Percentiles rank a stretch among this genome's conserved stretches.
Conservation (phyloP, 2,888 invertebrate species). For the Eristalis intricaria region DNA sequence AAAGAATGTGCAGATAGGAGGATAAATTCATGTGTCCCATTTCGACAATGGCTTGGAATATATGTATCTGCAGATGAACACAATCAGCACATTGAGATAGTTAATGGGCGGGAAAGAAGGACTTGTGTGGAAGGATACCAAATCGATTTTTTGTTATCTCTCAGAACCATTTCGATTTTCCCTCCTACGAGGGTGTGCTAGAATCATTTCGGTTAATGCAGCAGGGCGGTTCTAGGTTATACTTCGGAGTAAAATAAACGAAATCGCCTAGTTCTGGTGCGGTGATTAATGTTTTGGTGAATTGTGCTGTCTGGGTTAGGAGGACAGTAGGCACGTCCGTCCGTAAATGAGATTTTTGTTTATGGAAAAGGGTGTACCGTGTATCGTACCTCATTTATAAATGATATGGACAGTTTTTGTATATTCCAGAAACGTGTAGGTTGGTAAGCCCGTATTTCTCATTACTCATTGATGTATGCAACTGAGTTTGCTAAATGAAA, state of each 20-base stretch:
- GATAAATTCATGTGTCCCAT: background rate
- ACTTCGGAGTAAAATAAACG: background rate
- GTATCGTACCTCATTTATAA: background rate
- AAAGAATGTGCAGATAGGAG: background rate
- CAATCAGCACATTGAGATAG: conserved; percentile 37
- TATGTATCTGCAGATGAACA: conserved; percentile 25
- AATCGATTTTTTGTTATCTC: conserved; percentile 33
- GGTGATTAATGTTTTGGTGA: conserved; percentile 33
- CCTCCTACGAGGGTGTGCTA: conserved; percentile 1
- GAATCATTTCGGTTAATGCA: conserved; percentile 23
- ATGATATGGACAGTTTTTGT: background rate
- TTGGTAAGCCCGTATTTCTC: no score
- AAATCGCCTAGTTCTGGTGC: conserved; percentile 24
- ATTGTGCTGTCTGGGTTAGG: conserved; percentile 6
- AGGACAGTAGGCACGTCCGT: background rate
- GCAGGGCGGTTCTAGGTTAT: background rate
- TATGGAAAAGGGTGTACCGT: conserved; percentile 5
- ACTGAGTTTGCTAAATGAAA: no score
- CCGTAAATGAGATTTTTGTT: background rate
- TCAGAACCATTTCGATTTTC: background rate
- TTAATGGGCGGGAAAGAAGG: conserved; percentile 13
- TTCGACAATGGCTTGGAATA: background rate
- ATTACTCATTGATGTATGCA: no score
- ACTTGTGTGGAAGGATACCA: background rate
- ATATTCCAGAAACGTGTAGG: no score